phyloP scores from a whole-genome alignment of 2,888 invertebrate genomes.

The Drosophila tripunctata region DNA sequence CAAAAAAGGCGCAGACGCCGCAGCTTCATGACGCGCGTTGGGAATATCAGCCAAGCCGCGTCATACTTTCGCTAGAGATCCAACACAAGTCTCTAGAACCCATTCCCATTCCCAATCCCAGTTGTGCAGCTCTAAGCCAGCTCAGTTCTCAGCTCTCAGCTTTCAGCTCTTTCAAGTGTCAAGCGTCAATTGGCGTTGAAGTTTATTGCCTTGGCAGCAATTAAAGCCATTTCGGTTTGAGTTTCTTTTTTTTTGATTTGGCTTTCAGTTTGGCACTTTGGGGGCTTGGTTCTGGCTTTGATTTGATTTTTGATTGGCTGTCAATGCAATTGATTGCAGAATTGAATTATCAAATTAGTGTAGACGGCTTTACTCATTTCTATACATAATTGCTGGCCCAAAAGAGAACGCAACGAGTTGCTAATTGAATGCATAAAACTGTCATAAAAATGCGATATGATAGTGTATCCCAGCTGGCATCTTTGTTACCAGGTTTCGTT shows the following conservation, averaged over 20 bases:
- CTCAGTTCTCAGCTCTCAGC: constrained; percentile 41
- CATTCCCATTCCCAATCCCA: background rate
- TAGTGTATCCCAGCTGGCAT: background rate
- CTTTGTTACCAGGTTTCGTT: background rate
- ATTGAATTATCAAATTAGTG: constrained; percentile 75
- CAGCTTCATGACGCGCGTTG: constrained; percentile 77
- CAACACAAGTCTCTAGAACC: background rate
- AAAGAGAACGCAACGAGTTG: constrained; percentile 10
- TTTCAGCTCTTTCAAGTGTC: constrained; percentile 69
- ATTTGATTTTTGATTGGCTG: constrained; percentile 70
- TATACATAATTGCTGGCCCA: constrained; percentile 43
- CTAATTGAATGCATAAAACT: constrained; percentile 20
- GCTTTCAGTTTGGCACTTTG: background rate
- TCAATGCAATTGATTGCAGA: constrained; percentile 63
- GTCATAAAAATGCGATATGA: constrained; percentile 2
- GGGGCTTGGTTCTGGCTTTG: constrained; percentile 59
- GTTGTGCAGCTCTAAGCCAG: background rate
- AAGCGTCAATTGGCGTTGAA: constrained; percentile 76
- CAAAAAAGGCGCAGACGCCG: constrained; percentile 77
- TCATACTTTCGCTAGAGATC: constrained; percentile 69
- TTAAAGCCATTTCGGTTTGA: constrained; percentile 59
- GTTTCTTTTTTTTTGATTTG: background rate
- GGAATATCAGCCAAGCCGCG: constrained; percentile 60
- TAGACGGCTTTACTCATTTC: constrained; percentile 25
- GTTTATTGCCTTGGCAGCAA: constrained; percentile 79